Base-by-base conservation (phyloP, 2,888 invertebrate genomes). In the Xestia xanthographa region DNA sequence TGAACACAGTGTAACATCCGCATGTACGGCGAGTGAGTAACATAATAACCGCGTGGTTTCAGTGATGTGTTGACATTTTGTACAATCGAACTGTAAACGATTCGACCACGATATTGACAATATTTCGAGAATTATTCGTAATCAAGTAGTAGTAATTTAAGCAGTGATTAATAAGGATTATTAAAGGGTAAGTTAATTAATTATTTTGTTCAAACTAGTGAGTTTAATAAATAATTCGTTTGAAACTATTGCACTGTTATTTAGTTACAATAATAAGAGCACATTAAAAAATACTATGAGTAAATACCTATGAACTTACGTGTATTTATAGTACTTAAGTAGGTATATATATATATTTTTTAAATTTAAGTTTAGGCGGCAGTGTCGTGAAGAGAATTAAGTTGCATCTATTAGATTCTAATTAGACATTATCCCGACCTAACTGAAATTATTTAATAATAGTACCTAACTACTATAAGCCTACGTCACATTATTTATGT, bases 21-120 rank as follows among this genome's bases (percentile, higher is more conserved):
- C 69, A 72, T 83, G 72, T 62, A 60, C 62, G 50, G 62, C 58
- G 43, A 68, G 82, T 82, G 79, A 53, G 66, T 62, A 79, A 65
- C 69, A 82, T 75, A 86, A 82, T 79, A 73, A 84, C 82, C 85
- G 86, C 87, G 86, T 87, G 87, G 85, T 86, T 85, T 84, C 83
- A 89, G 94, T 95, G 95, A 89, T 91, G 94, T 95, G 94, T 93
- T 92, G 90, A 92, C 88, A 87, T 91, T 92, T 88, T 84, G 78
- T 85, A 83, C 63, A 77, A 86, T 86, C 83, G 86, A 88, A 86
- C 82, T 84, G 74, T 72, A 79, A 85, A 83, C 86, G 83, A 88
- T 86, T 80, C 79, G 78, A 85, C 65, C 75, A 85, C 83, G 82
- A 86, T 79, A 79, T 79, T 65, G 43, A 69, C 20, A 78, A 56